Evolutionary conservation across 2,888 invertebrate species (phyloP), one percentile per base, ranked within the genome.

Genomic region (Nemoura dubitans): DNA sequence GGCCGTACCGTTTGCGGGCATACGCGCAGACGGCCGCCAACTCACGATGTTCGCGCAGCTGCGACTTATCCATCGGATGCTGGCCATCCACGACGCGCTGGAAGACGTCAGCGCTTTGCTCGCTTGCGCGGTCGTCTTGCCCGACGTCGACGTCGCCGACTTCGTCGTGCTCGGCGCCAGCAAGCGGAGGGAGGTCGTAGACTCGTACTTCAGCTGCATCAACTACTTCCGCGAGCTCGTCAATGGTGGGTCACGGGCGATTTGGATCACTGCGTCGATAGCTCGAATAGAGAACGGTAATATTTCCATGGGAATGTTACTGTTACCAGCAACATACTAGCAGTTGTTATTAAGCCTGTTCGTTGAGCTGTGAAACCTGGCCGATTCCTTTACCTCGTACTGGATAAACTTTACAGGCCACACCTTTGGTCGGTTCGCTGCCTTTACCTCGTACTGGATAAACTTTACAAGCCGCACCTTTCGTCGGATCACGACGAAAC

Each of bases 191-290:
- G 91, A 93, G 85, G 93, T 95, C 84, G 90, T 95, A 25, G 94
- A 96, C 91, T 95, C 95, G 89, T 92, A 95, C 89, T 94, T 96
- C 88, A 94, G 96, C 90, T 95, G 95, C 89, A 94, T 94, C 6
- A 97, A 97, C 92, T 97, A 96, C 96, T 95, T 96, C 90, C 93
- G 96, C 87, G 97, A 96, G 91, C 90, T 95, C 26, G 93, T 97
- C 0, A 96, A 95, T 90, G 96, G 59, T 59, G 21, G 21, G 21
- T 59, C 21, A 7, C 2, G 21, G 2, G 21, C 59, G 59, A 14
- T 59, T 59, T 36, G n/a, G n/a, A n/a, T n/a, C n/a, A n/a, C n/a
- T n/a, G n/a, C n/a, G n/a, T n/a, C n/a, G n/a, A n/a, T n/a, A n/a
- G n/a, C n/a, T n/a, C n/a, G n/a, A n/a, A n/a, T n/a, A n/a, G n/a